These are phyloP conservation scores for Nasonovia ribisnigri DNA, from an alignment of 2,888 invertebrate genomes.

Conservation along the genomic window DNA sequence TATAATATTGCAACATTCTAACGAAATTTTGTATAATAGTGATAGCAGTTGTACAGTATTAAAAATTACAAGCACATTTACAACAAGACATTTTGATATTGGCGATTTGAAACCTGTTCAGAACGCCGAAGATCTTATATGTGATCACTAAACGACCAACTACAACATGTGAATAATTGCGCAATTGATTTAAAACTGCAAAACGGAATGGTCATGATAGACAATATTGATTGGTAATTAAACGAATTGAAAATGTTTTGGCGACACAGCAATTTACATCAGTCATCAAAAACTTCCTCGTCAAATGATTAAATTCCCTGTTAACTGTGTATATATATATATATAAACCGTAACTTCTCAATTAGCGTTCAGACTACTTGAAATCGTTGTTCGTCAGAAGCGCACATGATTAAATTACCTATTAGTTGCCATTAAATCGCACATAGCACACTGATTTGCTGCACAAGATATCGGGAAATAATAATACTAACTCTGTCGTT, in stretches of 20 bases:
- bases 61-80: background rate
- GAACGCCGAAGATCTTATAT: background rate
- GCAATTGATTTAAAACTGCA: background rate
- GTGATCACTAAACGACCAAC: background rate
- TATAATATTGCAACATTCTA: background rate
- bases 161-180: background rate
- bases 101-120: background rate
- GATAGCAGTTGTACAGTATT: background rate
- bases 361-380: background rate
- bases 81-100: background rate
- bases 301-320: background rate
- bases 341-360: background rate
- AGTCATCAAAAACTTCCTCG: constrained; percentile 19
- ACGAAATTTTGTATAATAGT: background rate
- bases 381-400: constrained; percentile 5
- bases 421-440: constrained; percentile 36
- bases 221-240: constrained; percentile 15
- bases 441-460: background rate
- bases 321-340: background rate
- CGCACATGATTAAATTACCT: background rate
- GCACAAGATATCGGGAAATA: background rate
- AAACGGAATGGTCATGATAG: background rate
- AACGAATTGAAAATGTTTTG: background rate
- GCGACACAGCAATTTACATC: background rate
- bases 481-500: background rate